Base-by-base conservation (phyloP, 1,140 invertebrate genomes). In the Drosophila arawakana region DNA sequence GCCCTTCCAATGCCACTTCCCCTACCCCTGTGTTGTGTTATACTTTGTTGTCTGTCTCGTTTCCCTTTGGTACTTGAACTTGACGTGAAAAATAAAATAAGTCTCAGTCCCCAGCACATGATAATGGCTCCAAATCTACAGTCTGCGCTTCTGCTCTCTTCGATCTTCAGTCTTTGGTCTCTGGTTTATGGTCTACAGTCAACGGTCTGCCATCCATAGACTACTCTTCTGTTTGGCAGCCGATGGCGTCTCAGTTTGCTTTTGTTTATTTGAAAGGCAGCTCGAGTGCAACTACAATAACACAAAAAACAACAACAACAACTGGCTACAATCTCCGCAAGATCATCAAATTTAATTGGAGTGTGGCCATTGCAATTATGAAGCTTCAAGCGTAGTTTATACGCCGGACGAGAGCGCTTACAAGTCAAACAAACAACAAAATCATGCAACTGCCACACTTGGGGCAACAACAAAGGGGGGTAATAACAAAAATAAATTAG, bases 311-410 rank as follows among this genome's bases (percentile, higher is more conserved):
- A 25, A 30, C 25, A 30, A 30, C 25, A 30, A 30, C 25, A 30
- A 30, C n/a, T 59, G 18, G 35, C 47, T 74, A 81, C 83, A 88
- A 88, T 86, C 83, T 80, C 75, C 72, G 83, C 83, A 73, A 89
- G 83, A 88, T 88, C 83, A 88, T 88, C 83, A 88, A 88, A 88
- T 88, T 88, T 88, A 88, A 88, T 88, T 88, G 83, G 83, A 88
- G 83, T 88, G 84, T 88, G 80, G 83, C 83, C 80, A 68, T 81
- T 89, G 83, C 83, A 88, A 88, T 88, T 89, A 88, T 89, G 73
- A 78, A 72, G 78, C 78, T 81, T 43, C n/a, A n/a, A 86, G 83
- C 80, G 73, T 70, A 78, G 76, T 72, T 73, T 80, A 83, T 77
- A 82, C 60, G 80, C 80, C 76, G 55, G 18, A 73, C 54, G 63